Base-by-base conservation (phyloP, 2,888 invertebrate genomes). In the Heteromurus nitidus region DNA sequence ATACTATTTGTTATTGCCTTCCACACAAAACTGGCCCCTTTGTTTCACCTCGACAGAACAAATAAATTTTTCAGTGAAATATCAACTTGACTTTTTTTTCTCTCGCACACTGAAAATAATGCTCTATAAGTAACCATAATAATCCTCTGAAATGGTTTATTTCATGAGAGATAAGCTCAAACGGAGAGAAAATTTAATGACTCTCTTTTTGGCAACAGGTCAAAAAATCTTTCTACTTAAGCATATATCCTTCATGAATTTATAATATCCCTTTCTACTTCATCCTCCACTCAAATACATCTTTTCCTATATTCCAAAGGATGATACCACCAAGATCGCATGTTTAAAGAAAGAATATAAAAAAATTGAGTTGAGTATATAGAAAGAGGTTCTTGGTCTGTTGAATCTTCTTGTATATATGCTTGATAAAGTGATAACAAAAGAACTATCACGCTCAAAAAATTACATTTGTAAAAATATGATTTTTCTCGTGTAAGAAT, bases 171-270 rank as follows among this genome's bases (percentile, higher is more conserved):
- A n/a, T n/a, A n/a, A n/a, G n/a, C n/a, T n/a, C n/a, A n/a, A n/a
- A n/a, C n/a, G 36, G 7, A 36, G 36, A 36, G 36, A 36, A 13
- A 65, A 22, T 22, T 36, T 42, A 65, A 65, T 65, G 50, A 68
- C 22, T 47, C n/a, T 18, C 11, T 7, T 73, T 74, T 74, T 74
- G 73, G 73, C 73, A 65, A 65, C 53, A 74, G 74, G 64, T 74
- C 74, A 74, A 74, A 65, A 74, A 50, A n/a, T 62, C 42, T 55
- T 22, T 22, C 55, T n/a, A n/a, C 20, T 55, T 3, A 20, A 36
- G 7, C 36, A 36, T 36, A n/a, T n/a, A n/a, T n/a, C n/a, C n/a
- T 36, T 36, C 36, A 36, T 7, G 9, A 36, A 13, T 9, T 9
- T 36, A 36, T 36, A 7, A 36, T 36, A 7, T 9, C 13, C 36